Base-by-base conservation (phyloP, 2,113 vertebrate genomes). In the Columbina picui region DNA sequence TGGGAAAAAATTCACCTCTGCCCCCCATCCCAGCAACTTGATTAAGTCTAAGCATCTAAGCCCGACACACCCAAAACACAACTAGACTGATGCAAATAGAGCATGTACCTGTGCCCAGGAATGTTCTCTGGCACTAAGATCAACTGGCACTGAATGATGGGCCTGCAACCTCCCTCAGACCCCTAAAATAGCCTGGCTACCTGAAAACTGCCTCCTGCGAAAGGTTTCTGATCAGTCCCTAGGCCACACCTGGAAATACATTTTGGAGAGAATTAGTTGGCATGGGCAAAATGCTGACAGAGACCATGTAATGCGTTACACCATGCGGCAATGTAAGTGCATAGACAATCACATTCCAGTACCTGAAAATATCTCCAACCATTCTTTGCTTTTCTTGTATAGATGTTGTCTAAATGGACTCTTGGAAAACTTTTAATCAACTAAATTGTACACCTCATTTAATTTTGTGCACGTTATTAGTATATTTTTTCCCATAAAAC, bases 21-120 rank as follows among this genome's bases (percentile, higher is more conserved):
- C 63, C 55, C 34, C 23, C 12, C 36, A 2, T 64, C 38, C 34
- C 41, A 77, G 83, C 17, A 90, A 74, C 23, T 67, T 59, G 82
- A 94, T 95, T 92, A 94, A 86, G n/a, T 75, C 19, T 27, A 57
- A 77, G 59, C 41, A 57, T 87, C 56, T 80, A 83, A 90, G 63
- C 55, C 82, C 90, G 90, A 67, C 94, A 92, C 76, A 84, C 85
- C 83, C 92, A 65, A 92, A 95, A 78, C 49, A 84, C 77, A 84
- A 86, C 79, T 49, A 90, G 50, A 55, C 47, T 86, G 85, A 86
- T 81, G 92, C 41, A 90, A 92, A 90, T 14, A 78, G 84, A 84
- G 76, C 1, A 3, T 8, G 43, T 86, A 60, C 36, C 22, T 8
- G 23, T 81, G 83, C 80, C 75, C 91, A 92, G 60, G 89, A 94